A percentile compares a stretch with the other conserved stretches of the same genome.
Conservation (phyloP, 2,113 vertebrate genomes). For the Myrmophylax atrothorax region DNA sequence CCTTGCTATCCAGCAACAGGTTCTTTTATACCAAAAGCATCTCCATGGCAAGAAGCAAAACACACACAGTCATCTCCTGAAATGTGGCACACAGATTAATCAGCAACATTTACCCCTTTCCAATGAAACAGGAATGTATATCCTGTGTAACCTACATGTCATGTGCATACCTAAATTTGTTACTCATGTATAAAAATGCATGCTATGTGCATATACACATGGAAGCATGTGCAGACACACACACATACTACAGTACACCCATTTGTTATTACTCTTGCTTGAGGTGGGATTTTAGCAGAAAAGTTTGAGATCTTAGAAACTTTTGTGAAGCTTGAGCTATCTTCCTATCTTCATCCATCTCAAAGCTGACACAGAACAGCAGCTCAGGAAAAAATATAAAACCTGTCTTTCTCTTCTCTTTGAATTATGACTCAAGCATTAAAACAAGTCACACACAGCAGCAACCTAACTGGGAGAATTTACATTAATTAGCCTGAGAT, state of each 20-base stretch:
- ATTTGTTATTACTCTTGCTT: neutral
- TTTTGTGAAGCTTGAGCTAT: neutral
- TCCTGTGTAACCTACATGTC: neutral
- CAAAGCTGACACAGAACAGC: neutral
- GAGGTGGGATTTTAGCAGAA: neutral
- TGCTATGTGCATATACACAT: neutral
- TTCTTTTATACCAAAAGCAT: neutral
- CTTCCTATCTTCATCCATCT: neutral
- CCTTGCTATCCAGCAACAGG: neutral
- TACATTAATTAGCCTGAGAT: constrained; percentile 51
- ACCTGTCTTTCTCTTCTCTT: neutral
- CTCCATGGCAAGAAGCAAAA: neutral
- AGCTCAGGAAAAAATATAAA: neutral
- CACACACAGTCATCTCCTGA: neutral
- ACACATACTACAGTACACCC: neutral
- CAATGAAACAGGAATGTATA: neutral
- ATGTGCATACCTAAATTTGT: neutral
- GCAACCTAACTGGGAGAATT: constrained; percentile 33
- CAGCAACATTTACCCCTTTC: neutral
- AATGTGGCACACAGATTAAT: neutral
- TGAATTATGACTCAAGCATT: constrained; percentile 45
- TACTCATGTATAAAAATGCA: neutral
- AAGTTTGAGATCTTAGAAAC: neutral
- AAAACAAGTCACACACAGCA: constrained; percentile 2
- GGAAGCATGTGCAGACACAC: neutral